Base-by-base conservation (phyloP, 2,797 vertebrate genomes). In the Coilia nasus region DNA sequence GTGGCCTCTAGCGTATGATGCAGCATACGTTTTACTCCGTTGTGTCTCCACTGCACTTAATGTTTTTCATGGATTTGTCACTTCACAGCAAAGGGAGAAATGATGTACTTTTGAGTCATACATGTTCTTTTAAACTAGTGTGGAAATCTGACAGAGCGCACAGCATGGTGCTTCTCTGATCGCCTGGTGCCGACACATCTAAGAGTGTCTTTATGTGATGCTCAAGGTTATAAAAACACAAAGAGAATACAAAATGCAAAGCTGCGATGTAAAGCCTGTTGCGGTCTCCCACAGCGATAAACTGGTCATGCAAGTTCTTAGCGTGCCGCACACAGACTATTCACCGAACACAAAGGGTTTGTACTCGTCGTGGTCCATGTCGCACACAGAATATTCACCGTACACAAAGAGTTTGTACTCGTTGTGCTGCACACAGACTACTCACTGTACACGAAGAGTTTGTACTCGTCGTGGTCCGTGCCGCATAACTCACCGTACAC, bases 361-460 rank as follows among this genome's bases (percentile, higher is more conserved):
- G 62, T 98, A 99, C 87, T 99, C 97, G 88, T 97, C 98, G 2
- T 95, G 97, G 96, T 54, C 50, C 12, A 10, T 47, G 46, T 10
- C 46, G 7, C 50, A 54, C 50, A 14, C 50, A 9, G 50, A 9
- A 2, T 54, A 54, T 6, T 54, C 50, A 54, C 50, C 50, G 12
- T 54, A 41, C 14, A 15, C 12, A 15, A 71, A 14, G 2, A 67
- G 62, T 3, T 14, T 67, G 23, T 28, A 41, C 10, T 67, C 23
- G 2, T 10, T 3, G 10, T 67, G 2, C 23, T 2, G 54, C 14
- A 56, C 9, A 12, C 21, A 23, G n/a, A n/a, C 62, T 91, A 97
- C 98, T 98, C 92, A 99, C 98, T 98, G 21, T 98, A 97, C 87
- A 99, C 97, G 87, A 97, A 98, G 93, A 99, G 96, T 82, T 97